Base-by-base conservation (phyloP, 1,140 invertebrate genomes). In the Papilio aristodemus region DNA sequence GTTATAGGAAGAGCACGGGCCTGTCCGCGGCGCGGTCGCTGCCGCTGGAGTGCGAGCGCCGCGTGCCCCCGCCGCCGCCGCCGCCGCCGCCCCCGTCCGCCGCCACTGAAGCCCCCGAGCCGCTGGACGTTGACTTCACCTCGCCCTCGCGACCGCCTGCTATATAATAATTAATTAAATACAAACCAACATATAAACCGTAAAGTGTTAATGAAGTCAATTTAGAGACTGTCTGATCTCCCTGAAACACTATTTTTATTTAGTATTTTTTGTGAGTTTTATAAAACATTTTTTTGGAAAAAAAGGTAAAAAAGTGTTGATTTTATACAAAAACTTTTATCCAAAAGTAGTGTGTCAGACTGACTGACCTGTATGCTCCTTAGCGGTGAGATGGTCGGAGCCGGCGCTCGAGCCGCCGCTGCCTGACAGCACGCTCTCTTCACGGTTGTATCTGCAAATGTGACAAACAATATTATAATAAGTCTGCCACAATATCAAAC, bases 351-450 rank as follows among this genome's bases (percentile, higher is more conserved):
- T n/a, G n/a, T n/a, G n/a, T n/a, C n/a, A n/a, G n/a, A n/a, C n/a
- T n/a, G n/a, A 68, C 63, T 64, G 36, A 81, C 79, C 76, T 7
- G 75, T 39, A 11, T 77, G 78, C 70, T 91, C 89, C 60, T 91
- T 91, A 19, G 88, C 83, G 0, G 89, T 88, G 68, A 88, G 82
- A 39, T 87, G 85, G 71, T 92, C 91, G 0, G 90, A 91, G 5
- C 91, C 91, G 14, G 87, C 90, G 68, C 89, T 91, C 17, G 91
- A 92, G 38, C 90, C 91, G 0, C 91, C 91, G 71, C 90, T 91
- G 17, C 91, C 91, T 0, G 91, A 92, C 43, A 92, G 75, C 0
- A 90, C 89, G 66, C 86, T 89, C 71, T 92, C 91, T 63, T 92
- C 91, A 9, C 91, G 80, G 58, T 92, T 92, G 70, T 92, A 92